Evolutionary conservation across 2,797 vertebrate species (phyloP).

Genomic region (Pipistrellus pipistrellus): DNA sequence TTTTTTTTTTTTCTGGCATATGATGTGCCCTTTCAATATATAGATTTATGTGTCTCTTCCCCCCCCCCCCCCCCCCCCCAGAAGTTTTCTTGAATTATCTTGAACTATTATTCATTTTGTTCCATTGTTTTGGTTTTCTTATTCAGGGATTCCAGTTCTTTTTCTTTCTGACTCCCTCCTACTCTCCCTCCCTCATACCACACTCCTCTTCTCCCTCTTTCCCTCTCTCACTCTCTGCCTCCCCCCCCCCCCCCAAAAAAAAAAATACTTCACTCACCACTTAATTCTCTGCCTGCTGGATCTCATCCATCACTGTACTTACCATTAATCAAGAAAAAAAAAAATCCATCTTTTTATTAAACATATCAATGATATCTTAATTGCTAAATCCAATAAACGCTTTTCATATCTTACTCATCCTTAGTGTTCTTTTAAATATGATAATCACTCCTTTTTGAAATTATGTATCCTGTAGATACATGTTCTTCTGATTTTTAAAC

Average conservation of each 20-base stretch:
- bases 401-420: not conserved
- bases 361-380: not conserved
- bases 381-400: not conserved
- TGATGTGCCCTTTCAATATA: not conserved
- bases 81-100: constrained; percentile 5
- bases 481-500: constrained; percentile 33
- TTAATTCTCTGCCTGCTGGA: not conserved
- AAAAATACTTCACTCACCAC: not conserved
- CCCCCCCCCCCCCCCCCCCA: no score
- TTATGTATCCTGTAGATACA: not conserved
- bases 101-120: not conserved
- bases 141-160: not conserved
- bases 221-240: not conserved
- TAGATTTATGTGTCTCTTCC: not conserved
- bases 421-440: not conserved
- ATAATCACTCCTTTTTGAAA: not conserved
- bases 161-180: not conserved
- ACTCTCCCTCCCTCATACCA: no score
- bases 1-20: not conserved
- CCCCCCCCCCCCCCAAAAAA: not conserved
- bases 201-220: not conserved
- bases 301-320: not conserved
- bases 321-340: not conserved
- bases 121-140: constrained; percentile 35
- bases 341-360: not conserved